Percentiles rank a stretch among this genome's conserved stretches.
Evolutionary conservation across 2,888 invertebrate species (phyloP).

Genomic region (Eupelmus urozonus): DNA sequence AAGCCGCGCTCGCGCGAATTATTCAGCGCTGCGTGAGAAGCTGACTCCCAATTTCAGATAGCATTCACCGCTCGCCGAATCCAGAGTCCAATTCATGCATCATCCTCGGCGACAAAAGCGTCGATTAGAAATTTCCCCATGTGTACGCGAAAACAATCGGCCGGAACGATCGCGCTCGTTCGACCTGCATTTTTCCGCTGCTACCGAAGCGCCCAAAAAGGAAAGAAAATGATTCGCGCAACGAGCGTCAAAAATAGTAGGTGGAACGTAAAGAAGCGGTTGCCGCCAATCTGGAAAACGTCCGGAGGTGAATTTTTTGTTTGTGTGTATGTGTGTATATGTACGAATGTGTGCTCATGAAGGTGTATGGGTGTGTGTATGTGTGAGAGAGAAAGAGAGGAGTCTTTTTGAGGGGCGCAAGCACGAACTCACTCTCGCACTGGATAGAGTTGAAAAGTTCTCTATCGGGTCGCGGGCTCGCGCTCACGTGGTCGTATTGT

Average conservation of each 20-base stretch:
- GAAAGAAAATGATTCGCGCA: background rate
- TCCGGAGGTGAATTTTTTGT: background rate
- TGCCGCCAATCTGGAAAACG: slow-evolving; percentile 20
- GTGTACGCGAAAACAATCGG: background rate
- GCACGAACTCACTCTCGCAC: slow-evolving; percentile 4
- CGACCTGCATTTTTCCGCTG: background rate
- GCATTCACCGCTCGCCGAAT: background rate
- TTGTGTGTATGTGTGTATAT: no score
- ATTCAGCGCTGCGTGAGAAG: slow-evolving; percentile 21
- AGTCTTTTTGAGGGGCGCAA: slow-evolving; percentile 12
- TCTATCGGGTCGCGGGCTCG: slow-evolving; percentile 16
- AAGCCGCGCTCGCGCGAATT: slow-evolving; percentile 23
- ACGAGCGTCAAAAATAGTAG: background rate
- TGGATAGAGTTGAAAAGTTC: slow-evolving; percentile 28
- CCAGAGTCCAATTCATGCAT: slow-evolving; percentile 35
- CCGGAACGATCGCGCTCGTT: no score
- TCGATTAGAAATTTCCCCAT: slow-evolving; percentile 1
- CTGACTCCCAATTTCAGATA: slow-evolving; percentile 34
- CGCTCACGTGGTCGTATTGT: slow-evolving; percentile 35
- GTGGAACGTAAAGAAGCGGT: background rate
- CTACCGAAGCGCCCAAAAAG: no score
- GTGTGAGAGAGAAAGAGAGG: slow-evolving; percentile 1
- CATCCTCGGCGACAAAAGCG: slow-evolving; percentile 13
- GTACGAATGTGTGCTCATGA: no score
- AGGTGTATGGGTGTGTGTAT: slow-evolving; percentile 9